These are phyloP conservation scores for Anarhynchus alexandrinus DNA, from an alignment of 2,113 vertebrate species.

Conservation along the genomic window DNA sequence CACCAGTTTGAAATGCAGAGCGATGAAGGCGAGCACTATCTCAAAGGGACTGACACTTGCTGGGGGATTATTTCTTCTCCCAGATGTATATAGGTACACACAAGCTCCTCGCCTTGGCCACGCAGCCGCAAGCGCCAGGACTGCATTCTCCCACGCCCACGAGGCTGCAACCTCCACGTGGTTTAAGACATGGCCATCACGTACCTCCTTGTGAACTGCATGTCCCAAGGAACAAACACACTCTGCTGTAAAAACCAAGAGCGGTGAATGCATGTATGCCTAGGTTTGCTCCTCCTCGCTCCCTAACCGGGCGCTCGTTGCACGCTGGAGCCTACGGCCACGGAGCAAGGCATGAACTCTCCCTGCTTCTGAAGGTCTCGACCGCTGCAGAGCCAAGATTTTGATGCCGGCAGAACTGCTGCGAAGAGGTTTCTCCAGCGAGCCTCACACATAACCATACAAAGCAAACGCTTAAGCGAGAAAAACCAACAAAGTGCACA, in stretches of 20 bases:
- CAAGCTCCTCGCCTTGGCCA: fast-evolving
- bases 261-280: fast-evolving
- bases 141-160: neutral
- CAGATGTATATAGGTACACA: neutral
- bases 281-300: neutral
- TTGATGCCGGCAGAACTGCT: no score
- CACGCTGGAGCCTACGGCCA: fast-evolving
- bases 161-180: fast-evolving
- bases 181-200: fast-evolving
- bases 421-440: neutral
- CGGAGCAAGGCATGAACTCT: neutral
- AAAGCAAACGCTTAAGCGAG: neutral
- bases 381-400: neutral
- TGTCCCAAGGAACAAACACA: neutral
- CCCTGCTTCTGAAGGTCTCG: neutral
- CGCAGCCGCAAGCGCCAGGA: neutral
- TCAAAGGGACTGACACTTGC: neutral
- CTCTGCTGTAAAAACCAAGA: neutral
- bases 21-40: fast-evolving
- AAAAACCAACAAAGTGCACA: neutral
- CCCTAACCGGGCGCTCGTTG: fast-evolving
- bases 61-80: neutral
- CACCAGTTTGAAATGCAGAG: neutral
- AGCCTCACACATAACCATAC: neutral
- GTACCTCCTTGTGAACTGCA: fast-evolving